phyloP scores from a whole-genome alignment of 2,113 vertebrate genomes.

The Anoura caudifer region DNA sequence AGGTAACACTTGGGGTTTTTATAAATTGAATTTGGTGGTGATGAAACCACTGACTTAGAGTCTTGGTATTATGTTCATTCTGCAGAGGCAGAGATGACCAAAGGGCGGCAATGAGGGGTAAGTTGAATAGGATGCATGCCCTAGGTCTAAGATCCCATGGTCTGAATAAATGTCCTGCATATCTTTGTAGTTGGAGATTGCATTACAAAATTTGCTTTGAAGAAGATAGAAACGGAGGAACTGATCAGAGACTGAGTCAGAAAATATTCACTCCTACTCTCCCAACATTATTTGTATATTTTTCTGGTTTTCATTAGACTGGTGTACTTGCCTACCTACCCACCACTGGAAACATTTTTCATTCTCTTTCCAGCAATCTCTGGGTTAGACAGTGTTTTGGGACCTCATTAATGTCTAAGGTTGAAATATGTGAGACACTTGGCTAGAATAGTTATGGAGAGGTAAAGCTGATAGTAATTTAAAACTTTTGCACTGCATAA shows the following conservation, averaged over 20 bases:
- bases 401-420: conserved; percentile 21
- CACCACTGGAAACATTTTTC: neutral
- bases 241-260: neutral
- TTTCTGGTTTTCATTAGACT: neutral
- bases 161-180: neutral
- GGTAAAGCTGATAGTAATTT: conserved; percentile 18
- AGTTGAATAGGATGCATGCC: neutral
- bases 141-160: neutral
- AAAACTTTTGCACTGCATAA: neutral
- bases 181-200: neutral
- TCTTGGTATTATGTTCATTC: conserved; percentile 14
- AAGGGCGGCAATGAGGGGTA: neutral
- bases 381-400: neutral
- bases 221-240: neutral
- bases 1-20: neutral
- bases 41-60: neutral
- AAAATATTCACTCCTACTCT: neutral
- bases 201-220: neutral
- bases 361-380: neutral
- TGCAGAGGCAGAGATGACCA: neutral
- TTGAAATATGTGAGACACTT: neutral
- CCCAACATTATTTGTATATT: neutral
- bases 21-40: neutral
- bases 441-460: conserved; percentile 22
- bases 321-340: neutral